Evolutionary conservation across 2,113 vertebrate species (phyloP), one percentile per base, ranked within the genome.

Genomic region (Nothobranchius furzeri): DNA sequence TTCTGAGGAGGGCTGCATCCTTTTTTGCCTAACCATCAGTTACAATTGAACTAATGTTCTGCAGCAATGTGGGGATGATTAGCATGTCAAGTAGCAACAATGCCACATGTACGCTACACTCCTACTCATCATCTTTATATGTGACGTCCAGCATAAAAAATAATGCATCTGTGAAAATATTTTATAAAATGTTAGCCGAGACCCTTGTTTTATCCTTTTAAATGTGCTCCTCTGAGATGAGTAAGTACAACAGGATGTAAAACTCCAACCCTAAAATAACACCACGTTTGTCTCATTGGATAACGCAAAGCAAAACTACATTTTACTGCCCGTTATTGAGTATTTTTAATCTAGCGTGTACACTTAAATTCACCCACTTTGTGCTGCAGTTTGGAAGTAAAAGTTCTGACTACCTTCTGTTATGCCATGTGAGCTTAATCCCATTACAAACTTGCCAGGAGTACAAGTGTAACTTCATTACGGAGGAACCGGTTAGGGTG

Each of bases 21-120:
- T 57, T 13, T 83, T 89, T 84, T 82, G 66, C 73, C 84, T 88
- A 87, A 86, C 83, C 82, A 84, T 78, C 75, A 79, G 85, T 87
- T 86, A 77, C 76, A 68, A 15, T 57, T 73, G 77, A 82, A 75
- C 70, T 63, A 82, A 90, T 88, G 70, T 79, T 58, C 75, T 43
- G 20, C 46, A 64, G 47, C 76, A 59, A 60, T 64, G 12, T 43
- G 58, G 70, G 77, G 73, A 79, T 78, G 81, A 91, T 84, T 85
- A 76, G 75, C 50, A 70, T 87, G 69, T 77, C 76, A 81, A 82
- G 58, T 15, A 66, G 53, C 50, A 57, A 45, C 48, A 56, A 50
- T 6, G n/a, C 3, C 4, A 57, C 55, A 4, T 0, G 36, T 48
- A 68, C 68, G 64, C 45, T 53, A 24, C 14, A 24, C 3, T 42